Evolutionary conservation across 1,140 invertebrate genomes (phyloP), one percentile per base, ranked within the genome.

Genomic region (Solen grandis): DNA sequence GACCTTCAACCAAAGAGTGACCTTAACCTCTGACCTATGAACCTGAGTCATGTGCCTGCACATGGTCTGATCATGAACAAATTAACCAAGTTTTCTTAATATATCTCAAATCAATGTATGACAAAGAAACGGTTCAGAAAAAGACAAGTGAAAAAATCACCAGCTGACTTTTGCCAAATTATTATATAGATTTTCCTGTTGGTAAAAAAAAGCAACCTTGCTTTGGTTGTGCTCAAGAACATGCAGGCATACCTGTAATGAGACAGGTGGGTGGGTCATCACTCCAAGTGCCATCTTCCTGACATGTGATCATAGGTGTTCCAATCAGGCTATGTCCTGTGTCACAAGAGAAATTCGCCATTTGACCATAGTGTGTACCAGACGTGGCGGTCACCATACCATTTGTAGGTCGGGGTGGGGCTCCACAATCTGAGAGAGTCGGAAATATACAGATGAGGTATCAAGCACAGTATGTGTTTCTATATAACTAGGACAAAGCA

Each of bases 401-500:
- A 52, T 76, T 33, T 8, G n/a, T 19, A 16, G 74, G 74, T 14
- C 66, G 52, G 36, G 60, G 10, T 25, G 66, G 62, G 36, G 60
- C 62, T 33, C 62, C 62, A 55, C 74, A 76, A 38, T 66, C 74
- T 76, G 62, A 29, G 54, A 75, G 3, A 55, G 1, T 25, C 25
- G 19, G 27, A 16, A 35, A 29, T 16, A 63, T 36, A 33, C 36
- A 33, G 16, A 33, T 4, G 36, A 63, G 8, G 19, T 29, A 65
- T 65, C 1, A 14, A 10, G 13, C 3, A 22, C 31, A 27, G 31
- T 4, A 62, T 2, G 8, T 54, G 52, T 54, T 54, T 25, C 27
- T 54, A 54, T 2, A 22, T 1, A 54, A 2, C n/a, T 5, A 16
- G n/a, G n/a, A n/a, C n/a, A n/a, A n/a, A n/a, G n/a, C n/a, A n/a